Percentiles rank a stretch among this genome's conserved stretches.
phyloP scores from a whole-genome alignment of 2,888 invertebrate species.

The Panopea generosa region DNA sequence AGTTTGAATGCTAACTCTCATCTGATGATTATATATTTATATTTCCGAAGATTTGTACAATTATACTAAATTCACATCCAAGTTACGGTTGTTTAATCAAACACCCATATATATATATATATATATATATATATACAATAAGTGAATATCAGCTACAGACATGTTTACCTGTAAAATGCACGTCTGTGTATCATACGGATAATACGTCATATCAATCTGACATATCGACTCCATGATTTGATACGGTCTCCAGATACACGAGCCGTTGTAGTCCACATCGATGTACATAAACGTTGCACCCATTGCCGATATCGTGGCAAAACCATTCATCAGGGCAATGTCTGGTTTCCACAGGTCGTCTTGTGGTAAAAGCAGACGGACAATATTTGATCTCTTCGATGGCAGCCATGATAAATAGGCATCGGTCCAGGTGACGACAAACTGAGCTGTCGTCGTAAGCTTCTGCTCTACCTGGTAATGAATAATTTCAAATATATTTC shows the following conservation, averaged over 20 bases:
- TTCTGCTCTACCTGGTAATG: conserved; percentile 40
- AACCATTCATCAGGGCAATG: conserved; percentile 48
- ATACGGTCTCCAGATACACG: conserved; percentile 48
- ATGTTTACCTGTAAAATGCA: conserved; percentile 52
- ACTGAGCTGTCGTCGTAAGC: conserved; percentile 38
- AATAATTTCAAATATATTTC: background rate
- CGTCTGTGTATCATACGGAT: conserved; percentile 52
- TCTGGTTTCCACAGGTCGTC: conserved; percentile 58
- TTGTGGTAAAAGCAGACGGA: conserved; percentile 44
- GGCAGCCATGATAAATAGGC: conserved; percentile 46
- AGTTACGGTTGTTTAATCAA: no score
- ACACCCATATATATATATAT: no score
- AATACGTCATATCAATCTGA: conserved; percentile 49
- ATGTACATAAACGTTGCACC: conserved; percentile 43
- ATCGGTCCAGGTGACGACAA: conserved; percentile 48
- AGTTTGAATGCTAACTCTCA: no score
- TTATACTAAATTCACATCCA: no score
- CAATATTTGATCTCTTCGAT: conserved; percentile 27
- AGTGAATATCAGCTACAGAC: no score
- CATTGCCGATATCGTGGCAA: conserved; percentile 30
- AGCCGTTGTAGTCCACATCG: conserved; percentile 40
- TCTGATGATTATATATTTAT: no score
- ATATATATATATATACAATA: no score
- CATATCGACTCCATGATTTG: conserved; percentile 46
- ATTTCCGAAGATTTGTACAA: no score